phyloP scores from a whole-genome alignment of 2,113 vertebrate genomes.

The Sceloporus tristichus region DNA sequence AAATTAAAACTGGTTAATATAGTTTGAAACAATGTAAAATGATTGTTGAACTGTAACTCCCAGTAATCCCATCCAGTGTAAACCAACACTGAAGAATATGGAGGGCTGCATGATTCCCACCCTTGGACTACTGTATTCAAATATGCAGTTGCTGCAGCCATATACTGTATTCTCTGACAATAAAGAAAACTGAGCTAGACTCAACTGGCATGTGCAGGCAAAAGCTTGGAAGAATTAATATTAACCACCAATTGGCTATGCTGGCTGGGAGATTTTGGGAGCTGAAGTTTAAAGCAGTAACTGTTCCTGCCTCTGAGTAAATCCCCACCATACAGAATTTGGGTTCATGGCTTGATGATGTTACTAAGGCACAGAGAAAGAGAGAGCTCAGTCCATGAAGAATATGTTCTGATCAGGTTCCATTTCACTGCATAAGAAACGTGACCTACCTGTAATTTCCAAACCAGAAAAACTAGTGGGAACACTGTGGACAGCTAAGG shows the following conservation, averaged over 20 bases:
- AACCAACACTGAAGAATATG: too few species aligned
- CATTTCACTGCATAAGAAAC: not conserved
- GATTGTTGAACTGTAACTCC: not conserved
- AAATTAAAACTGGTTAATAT: too few species aligned
- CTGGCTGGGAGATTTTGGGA: too few species aligned
- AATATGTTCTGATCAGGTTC: not conserved
- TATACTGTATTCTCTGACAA: not conserved
- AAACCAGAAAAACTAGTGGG: not conserved
- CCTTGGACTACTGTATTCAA: not conserved
- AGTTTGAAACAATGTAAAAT: not conserved
- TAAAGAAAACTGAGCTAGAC: too few species aligned
- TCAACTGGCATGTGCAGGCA: too few species aligned
- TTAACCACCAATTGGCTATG: too few species aligned
- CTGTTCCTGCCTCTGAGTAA: not conserved
- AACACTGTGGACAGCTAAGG: slow-evolving; percentile 12
- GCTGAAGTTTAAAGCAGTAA: too few species aligned
- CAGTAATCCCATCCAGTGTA: not conserved
- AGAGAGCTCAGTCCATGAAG: not conserved
- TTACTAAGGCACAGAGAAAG: not conserved
- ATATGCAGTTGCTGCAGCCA: not conserved
- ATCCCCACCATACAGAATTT: not conserved
- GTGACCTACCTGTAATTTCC: not conserved
- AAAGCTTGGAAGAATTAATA: too few species aligned
- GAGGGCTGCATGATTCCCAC: too few species aligned
- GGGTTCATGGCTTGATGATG: not conserved